phyloP scores from a whole-genome alignment of 2,888 invertebrate species.

The Andrena camellia region DNA sequence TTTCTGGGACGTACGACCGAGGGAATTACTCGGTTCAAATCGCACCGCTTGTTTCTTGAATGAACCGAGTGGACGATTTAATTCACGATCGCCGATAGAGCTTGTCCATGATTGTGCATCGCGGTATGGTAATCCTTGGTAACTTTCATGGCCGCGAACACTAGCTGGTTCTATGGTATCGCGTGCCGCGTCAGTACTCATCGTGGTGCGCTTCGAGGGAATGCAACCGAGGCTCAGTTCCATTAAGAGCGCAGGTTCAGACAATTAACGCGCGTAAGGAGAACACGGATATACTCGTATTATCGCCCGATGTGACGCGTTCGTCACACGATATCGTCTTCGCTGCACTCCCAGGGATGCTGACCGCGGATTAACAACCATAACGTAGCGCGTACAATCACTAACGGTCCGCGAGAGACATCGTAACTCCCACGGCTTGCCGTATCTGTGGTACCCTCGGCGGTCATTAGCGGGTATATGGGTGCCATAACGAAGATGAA shows the following conservation, averaged over 20 bases:
- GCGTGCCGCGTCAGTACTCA: slow-evolving; percentile 29
- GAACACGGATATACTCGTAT: slow-evolving; percentile 6
- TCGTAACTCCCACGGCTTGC: slow-evolving; percentile 68
- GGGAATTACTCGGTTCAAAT: not conserved
- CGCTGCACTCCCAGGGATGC: slow-evolving; percentile 50
- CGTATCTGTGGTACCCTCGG: slow-evolving; percentile 53
- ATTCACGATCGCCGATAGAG: not conserved
- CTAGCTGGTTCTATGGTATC: slow-evolving; percentile 45
- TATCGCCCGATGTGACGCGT: slow-evolving; percentile 48
- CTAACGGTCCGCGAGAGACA: slow-evolving; percentile 69
- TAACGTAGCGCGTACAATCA: slow-evolving; percentile 66
- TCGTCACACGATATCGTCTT: slow-evolving; percentile 60
- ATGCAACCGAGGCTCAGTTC: slow-evolving; percentile 37
- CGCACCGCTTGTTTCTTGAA: not conserved
- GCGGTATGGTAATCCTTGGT: slow-evolving; percentile 22
- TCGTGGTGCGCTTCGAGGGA: slow-evolving; percentile 27
- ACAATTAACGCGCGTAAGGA: slow-evolving; percentile 53
- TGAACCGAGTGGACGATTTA: slow-evolving; percentile 4
- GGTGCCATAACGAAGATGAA: slow-evolving; percentile 70
- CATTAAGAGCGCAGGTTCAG: slow-evolving; percentile 32
- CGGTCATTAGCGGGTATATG: slow-evolving; percentile 73
- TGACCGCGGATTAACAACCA: slow-evolving; percentile 67
- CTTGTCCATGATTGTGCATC: slow-evolving; percentile 40
- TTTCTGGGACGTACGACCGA: slow-evolving; percentile 21
- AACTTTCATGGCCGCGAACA: slow-evolving; percentile 40